Evolutionary conservation across 2,888 invertebrate species (phyloP), one percentile per base, ranked within the genome.

Genomic region (Platypus cylindrus): DNA sequence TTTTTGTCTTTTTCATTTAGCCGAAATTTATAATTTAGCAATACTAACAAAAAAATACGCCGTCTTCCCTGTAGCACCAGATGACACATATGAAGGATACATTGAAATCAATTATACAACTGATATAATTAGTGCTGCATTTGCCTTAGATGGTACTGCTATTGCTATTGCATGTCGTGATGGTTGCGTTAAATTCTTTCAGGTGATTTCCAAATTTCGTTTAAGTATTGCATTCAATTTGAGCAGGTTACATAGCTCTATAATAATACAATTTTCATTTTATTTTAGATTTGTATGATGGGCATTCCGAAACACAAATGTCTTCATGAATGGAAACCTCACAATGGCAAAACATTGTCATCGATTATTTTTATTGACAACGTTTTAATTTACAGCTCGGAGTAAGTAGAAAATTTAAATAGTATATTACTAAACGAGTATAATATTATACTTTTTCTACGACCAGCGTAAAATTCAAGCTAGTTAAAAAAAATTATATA

Each of bases 321-420:
- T 62, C 66, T 94, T 42, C 90, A 94, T 65, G 76, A 86, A 54
- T 93, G 95, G 94, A 75, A 77, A 54, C 94, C 95, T 1, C 94
- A 95, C 57, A 79, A 73, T 26, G 90, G 90, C 3, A 76, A 79
- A 52, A 79, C 90, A 0, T 72, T 95, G 37, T 83, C 84, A 20
- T 84, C 80, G 15, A 70, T 95, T n/a, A 83, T 87, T 63, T 95
- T 95, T 63, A 70, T 95, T 3, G 95, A 95, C 61, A 87, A 94
- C 61, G 80, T 89, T 54, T 81, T 83, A 51, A 77, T 79, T 52
- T 79, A 76, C 40, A 68, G 51, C 38, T 45, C 78, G 0, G 82
- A 83, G 83, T 83, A 62, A 75, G 78, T 70, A 36, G 12, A 18
- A 14, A 11, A n/a, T n/a, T n/a, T n/a, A n/a, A n/a, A n/a, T n/a